phyloP scores from a whole-genome alignment of 2,113 vertebrate species.

The Copsychus sechellarum region DNA sequence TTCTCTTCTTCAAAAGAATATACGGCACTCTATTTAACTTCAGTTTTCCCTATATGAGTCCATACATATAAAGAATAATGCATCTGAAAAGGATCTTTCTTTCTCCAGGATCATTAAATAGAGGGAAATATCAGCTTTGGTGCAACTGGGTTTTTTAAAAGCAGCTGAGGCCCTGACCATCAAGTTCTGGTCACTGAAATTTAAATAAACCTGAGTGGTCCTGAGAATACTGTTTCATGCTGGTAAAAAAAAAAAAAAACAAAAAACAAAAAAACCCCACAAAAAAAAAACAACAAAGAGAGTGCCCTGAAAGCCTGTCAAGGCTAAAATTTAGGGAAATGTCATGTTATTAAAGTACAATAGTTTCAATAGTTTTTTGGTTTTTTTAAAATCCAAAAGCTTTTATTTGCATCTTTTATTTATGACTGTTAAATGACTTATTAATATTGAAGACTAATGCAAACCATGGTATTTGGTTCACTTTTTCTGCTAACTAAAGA shows the following conservation, averaged over 20 bases:
- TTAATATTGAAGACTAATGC: constrained; percentile 2
- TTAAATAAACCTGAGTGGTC: not conserved
- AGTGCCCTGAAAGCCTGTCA: not conserved
- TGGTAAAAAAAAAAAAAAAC: not conserved
- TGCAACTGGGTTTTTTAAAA: not conserved
- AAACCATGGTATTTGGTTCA: not conserved
- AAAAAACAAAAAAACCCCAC: too few species aligned
- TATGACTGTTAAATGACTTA: constrained; percentile 1
- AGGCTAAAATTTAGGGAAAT: not conserved
- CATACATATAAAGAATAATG: not conserved
- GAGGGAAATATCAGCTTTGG: not conserved
- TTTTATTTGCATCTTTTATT: constrained; percentile 45
- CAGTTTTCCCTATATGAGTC: not conserved
- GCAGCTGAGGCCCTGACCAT: not conserved
- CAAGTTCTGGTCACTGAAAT: not conserved
- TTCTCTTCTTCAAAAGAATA: not conserved
- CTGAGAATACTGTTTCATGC: not conserved
- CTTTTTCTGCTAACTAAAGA: not conserved
- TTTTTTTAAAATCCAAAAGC: not conserved
- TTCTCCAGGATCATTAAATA: not conserved
- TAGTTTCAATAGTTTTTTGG: not conserved
- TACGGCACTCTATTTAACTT: not conserved
- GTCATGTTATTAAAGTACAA: not conserved
- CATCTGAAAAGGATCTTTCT: not conserved
- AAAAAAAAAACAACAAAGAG: not conserved